Base-by-base conservation (phyloP, 2,797 vertebrate genomes). In the Kryptopterus vitreolus region DNA sequence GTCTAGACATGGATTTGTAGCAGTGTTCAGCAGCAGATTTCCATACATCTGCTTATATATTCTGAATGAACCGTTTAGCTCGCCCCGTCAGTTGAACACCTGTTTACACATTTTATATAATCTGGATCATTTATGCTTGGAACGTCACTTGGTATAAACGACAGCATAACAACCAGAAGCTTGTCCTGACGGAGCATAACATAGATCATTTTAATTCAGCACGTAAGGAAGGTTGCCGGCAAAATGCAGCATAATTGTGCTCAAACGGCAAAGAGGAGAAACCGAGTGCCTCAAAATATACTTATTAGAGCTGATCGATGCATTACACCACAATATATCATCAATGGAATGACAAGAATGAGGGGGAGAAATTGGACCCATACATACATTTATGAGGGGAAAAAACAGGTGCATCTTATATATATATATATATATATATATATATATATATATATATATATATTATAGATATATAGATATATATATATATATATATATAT, bases 11-110 rank as follows among this genome's bases (percentile, higher is more conserved):
- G 29, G 50, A 53, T 73, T 57, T 57, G 12, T n/a, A 12, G 11
- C 33, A 38, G 70, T 57, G 22, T 57, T 57, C 10, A 73, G 53
- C 55, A 73, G 53, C 53, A 73, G 53, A 38, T 71, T 71, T 71
- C 20, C 18, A 22, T 57, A 18, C 35, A 46, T 57, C 22, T 7
- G 13, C 55, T 22, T 57, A 3, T 2, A 57, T 73, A 55, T 18
- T 57, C 26, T 38, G 68, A 71, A 71, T 35, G 15, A 58, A 74
- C 15, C 24, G 53, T 38, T 38, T 58, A 73, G 38, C 24, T 13
- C 22, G 15, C 20, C 12, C 12, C 29, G 70, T 55, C 7, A 38
- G 70, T 13, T 38, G 52, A 57, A n/a, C 31, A 72, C 24, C 70
- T 57, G 22, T 38, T 73, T 38, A 55, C 4, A 55, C 22, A 35